Percentiles rank a stretch among this genome's conserved stretches.
These are phyloP conservation scores for Criorhina ranunculi DNA, from an alignment of 2,888 invertebrate species.

Conservation along the genomic window DNA sequence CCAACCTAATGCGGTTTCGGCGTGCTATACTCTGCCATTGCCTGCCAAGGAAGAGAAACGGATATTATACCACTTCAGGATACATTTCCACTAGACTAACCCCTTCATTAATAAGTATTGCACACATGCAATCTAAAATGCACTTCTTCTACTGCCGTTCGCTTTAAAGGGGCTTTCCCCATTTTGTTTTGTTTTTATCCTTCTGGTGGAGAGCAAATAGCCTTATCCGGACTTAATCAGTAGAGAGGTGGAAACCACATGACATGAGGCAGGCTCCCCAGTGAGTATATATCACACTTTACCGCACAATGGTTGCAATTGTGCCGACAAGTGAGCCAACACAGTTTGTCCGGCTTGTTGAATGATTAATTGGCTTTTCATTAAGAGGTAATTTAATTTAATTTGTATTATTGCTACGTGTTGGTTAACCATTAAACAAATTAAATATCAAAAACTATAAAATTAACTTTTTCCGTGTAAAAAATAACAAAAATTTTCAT, in stretches of 20 bases:
- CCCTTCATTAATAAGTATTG: background rate
- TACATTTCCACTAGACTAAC: background rate
- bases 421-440: background rate
- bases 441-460: background rate
- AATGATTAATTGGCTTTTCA: constrained; percentile 5
- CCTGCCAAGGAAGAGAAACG: constrained; percentile 3
- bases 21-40: constrained; percentile 6
- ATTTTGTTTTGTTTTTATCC: background rate
- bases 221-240: constrained; percentile 9
- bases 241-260: background rate
- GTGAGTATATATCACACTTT: background rate
- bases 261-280: background rate
- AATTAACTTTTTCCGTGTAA: background rate
- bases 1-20: background rate
- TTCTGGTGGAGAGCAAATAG: constrained; percentile 10
- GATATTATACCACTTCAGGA: constrained; percentile 40
- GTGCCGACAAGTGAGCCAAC: background rate
- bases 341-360: background rate
- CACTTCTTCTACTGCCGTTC: background rate
- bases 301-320: background rate
- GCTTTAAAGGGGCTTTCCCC: background rate
- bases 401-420: background rate
- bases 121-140: constrained; percentile 17
- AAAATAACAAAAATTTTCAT: too few relatives aligned
- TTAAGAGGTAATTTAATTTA: background rate